Conservation (phyloP, 2,888 invertebrate genomes). For the Parapristionchus giblindavisi region DNA sequence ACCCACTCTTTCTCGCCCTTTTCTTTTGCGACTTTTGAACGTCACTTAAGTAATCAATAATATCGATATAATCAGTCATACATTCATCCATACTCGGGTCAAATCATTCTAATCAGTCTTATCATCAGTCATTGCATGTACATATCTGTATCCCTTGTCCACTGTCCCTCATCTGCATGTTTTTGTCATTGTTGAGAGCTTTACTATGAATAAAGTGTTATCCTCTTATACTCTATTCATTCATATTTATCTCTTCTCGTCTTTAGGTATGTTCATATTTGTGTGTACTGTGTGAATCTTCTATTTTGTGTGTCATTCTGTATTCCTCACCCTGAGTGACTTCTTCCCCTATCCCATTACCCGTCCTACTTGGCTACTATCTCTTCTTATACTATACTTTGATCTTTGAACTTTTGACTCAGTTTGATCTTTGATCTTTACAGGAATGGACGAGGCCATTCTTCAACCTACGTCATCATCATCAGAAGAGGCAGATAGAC, state of each 20-base stretch:
- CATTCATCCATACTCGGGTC: background rate
- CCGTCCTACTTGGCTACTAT: background rate
- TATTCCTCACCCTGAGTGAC: background rate
- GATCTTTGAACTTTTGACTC: background rate
- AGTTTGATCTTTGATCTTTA: constrained; percentile 15
- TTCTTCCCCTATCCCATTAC: constrained; percentile 10
- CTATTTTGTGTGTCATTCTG: constrained; percentile 24
- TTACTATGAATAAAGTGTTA: background rate
- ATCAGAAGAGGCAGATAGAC: constrained; percentile 51
- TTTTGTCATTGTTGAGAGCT: background rate
- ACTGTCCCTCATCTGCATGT: background rate
- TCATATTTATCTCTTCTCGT: background rate
- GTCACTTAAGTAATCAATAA: too few species aligned
- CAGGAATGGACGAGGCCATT: constrained; percentile 28
- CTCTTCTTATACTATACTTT: background rate
- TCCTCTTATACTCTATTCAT: background rate
- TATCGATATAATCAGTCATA: too few species aligned
- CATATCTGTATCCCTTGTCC: constrained; percentile 10
- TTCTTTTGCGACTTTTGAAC: constrained; percentile 19
- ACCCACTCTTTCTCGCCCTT: background rate
- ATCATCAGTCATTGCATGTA: constrained; percentile 20
- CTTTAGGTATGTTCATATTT: background rate
- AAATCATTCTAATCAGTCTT: constrained; percentile 13
- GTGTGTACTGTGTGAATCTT: constrained; percentile 18
- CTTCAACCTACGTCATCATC: constrained; percentile 53